These are phyloP conservation scores for Diadema setosum DNA, from an alignment of 35 echinoderm and acorn worm genomes.

Conservation along the genomic window DNA sequence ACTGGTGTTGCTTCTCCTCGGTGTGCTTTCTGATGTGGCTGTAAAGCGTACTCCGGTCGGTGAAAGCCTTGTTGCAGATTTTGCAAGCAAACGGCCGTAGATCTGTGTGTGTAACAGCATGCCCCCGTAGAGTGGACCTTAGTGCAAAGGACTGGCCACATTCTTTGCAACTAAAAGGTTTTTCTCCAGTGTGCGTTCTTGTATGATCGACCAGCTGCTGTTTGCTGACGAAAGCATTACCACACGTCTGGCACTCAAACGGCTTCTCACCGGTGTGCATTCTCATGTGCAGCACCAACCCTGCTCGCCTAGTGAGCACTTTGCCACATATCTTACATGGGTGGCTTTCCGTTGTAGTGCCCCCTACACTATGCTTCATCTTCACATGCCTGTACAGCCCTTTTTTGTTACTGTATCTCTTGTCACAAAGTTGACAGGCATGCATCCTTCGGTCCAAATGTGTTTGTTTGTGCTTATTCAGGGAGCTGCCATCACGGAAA, in stretches of 20 bases:
- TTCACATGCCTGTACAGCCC: background rate
- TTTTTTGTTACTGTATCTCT: background rate
- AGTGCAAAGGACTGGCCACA: constrained; percentile 38
- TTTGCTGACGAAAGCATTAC: constrained; percentile 22
- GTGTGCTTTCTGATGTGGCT: background rate
- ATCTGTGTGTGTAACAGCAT: background rate
- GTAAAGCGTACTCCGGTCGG: background rate
- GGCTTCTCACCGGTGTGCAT: constrained; percentile 31
- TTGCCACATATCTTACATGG: background rate
- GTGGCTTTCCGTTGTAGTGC: background rate
- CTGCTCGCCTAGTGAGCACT: background rate
- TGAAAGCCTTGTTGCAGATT: background rate
- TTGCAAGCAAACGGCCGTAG: background rate
- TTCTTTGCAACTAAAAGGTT: constrained; percentile 17
- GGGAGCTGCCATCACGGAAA: background rate
- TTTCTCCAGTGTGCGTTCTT: background rate
- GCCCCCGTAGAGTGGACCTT: background rate
- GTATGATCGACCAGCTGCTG: background rate
- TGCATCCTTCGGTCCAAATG: constrained; percentile 32
- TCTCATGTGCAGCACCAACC: background rate
- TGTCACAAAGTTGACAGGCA: constrained; percentile 4
- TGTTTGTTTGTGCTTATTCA: constrained; percentile 23
- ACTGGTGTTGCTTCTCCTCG: background rate
- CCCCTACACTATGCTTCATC: background rate
- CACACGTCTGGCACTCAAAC: background rate